Evolutionary conservation across 2,113 vertebrate species (phyloP).

Genomic region (Caranx melampygus): DNA sequence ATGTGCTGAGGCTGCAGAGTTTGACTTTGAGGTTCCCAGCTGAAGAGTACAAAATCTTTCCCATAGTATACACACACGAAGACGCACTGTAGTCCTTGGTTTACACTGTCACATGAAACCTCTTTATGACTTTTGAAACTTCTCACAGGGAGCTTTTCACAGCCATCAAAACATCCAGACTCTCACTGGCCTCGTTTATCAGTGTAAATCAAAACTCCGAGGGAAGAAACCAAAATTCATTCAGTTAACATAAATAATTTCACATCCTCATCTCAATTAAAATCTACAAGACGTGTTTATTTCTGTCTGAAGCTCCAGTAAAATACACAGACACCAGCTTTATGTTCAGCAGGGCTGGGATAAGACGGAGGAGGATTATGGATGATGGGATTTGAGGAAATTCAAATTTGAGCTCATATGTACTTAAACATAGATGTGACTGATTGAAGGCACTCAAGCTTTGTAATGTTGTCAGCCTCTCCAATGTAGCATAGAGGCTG

Average conservation of each 20-base stretch:
- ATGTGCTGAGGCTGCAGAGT: not conserved
- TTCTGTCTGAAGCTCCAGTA: not conserved
- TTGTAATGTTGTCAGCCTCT: not conserved
- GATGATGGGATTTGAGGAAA: not conserved
- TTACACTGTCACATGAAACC: not conserved
- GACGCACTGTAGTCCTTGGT: not conserved
- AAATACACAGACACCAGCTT: not conserved
- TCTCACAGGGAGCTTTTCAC: not conserved
- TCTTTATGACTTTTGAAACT: too few relatives aligned
- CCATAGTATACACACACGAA: not conserved
- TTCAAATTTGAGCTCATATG: not conserved
- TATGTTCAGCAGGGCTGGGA: not conserved
- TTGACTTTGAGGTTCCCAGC: not conserved
- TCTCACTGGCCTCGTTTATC: not conserved
- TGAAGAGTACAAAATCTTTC: not conserved
- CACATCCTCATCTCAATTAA: conserved; percentile 10
- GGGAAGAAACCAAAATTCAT: not conserved
- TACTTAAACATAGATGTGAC: not conserved
- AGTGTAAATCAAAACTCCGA: not conserved
- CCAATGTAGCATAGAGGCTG: too few relatives aligned
- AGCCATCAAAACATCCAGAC: not conserved
- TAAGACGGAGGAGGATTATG: not conserved
- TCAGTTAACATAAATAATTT: conserved; percentile 1
- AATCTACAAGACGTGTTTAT: conserved; percentile 15
- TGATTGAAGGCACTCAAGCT: not conserved